Evolutionary conservation across 64 coral and sea anemone species (phyloP), one percentile per base, ranked within the genome.

Genomic region (Catalaphyllia jardinei): DNA sequence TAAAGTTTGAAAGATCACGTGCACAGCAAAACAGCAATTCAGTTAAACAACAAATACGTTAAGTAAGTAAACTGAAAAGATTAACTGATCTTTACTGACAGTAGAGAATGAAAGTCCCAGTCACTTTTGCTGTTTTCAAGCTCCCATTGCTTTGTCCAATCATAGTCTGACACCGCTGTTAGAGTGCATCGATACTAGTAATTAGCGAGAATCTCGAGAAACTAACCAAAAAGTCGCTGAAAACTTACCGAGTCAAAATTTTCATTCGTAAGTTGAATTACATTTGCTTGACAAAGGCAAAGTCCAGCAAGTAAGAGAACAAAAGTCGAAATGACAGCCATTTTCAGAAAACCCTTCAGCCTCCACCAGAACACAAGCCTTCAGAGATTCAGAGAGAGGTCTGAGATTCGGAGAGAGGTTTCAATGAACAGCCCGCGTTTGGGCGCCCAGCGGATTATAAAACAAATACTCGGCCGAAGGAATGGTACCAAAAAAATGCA

Each of bases 221-320:
- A n/a, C 8, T 30, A 6, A 77, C 13, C 4, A 42, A 18, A 77
- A 46, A 12, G 10, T 89, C 27, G 54, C 31, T 16, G 31, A 46
- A 51, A 80, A 91, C 88, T 87, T 87, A 94, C 93, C 93, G 80
- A 60, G 84, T 94, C 93, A 87, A 94, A 94, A 87, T 94, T 94
- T 27, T 87, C 82, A 42, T 35, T 94, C 60, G 93, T 94, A 24
- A 94, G 89, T 42, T 94, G 88, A 52, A 94, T 38, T 74, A 94
- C 93, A 22, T 91, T 87, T 17, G 88, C 88, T 50, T 87, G 84
- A 64, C 72, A 71, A 63, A 88, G 39, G 83, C 22, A 39, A 71
- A 89, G 25, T 46, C 72, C 59, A 29, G 62, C 74, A 71, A 85
- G 52, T 38, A 93, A 54, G 57, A 93, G 73, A 28, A 93, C 12